A percentile compares a stretch with the other conserved stretches of the same genome.
Evolutionary conservation across 2,888 invertebrate genomes (phyloP).

Genomic region (Agonopterix alstromeriana): DNA sequence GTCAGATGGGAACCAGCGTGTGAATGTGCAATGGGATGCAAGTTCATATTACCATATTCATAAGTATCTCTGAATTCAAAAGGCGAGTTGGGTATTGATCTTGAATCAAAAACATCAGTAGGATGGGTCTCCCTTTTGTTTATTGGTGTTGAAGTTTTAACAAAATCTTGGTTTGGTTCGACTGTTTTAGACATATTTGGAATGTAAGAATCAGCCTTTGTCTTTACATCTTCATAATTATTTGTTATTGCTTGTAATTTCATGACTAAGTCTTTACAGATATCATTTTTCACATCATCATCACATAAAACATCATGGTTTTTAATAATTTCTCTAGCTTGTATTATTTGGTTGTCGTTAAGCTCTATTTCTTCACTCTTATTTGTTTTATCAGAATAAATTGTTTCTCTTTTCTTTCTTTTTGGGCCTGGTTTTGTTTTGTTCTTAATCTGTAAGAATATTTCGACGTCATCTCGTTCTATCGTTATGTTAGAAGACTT

Average conservation of each 20-base stretch:
- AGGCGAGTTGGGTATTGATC: conserved; percentile 15
- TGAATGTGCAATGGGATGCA: conserved; percentile 7
- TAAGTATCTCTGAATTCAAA: conserved; percentile 16
- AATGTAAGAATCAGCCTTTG: background rate
- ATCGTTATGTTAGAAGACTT: conserved; percentile 39
- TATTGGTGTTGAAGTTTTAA: conserved; percentile 15
- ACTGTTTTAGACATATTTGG: no score
- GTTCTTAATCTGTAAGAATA: conserved; percentile 39
- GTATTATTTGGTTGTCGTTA: conserved; percentile 30
- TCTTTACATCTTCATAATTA: conserved; percentile 5
- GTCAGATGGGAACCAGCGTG: conserved; percentile 17
- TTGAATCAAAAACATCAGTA: conserved; percentile 13
- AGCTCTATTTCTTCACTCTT: background rate
- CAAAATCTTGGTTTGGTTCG: conserved; percentile 2
- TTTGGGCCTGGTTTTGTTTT: conserved; percentile 21
- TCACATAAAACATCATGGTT: conserved; percentile 48
- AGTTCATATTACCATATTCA: conserved; percentile 10
- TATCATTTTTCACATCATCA: conserved; percentile 32
- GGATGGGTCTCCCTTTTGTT: conserved; percentile 33
- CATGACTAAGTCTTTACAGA: conserved; percentile 47
- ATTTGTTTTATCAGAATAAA: no score
- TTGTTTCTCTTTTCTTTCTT: conserved; percentile 32
- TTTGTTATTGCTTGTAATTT: conserved; percentile 36
- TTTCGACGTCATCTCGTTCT: conserved; percentile 29
- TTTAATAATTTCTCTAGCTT: conserved; percentile 45